Base-by-base conservation (phyloP, 2,113 vertebrate genomes). In the Carettochelys insculpta region DNA sequence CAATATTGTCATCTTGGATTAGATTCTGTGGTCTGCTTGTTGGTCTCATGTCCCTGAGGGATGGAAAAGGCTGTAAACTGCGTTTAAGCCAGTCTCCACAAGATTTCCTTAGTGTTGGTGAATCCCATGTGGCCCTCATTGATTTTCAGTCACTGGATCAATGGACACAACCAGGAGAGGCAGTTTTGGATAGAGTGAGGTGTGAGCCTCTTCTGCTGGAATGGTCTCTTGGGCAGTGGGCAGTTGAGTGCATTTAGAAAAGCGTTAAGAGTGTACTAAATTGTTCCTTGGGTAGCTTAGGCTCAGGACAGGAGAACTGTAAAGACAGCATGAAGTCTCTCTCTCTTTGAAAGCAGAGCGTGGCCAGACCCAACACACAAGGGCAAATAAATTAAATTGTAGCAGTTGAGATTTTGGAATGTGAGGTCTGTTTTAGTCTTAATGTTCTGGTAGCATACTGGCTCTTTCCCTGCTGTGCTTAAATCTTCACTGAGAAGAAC, bases 381-480 rank as follows among this genome's bases (percentile, higher is more conserved):
- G 5, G 58, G n/a, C n/a, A n/a, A n/a, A 86, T 29, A 14, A 34
- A 34, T 14, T 61, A 61, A 34, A 34, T 61, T 61, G 58, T 65
- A n/a, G 58, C 58, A n/a, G 29, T 17, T 65, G 58, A 65, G 58
- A 65, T 65, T 73, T 73, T 41, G 94, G 38, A 52, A 83, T 38
- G 61, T 29, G 45, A 87, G 51, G 48, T n/a, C n/a, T n/a, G n/a
- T n/a, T n/a, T n/a, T n/a, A n/a, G n/a, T n/a, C n/a, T n/a, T n/a
- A n/a, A n/a, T n/a, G n/a, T n/a, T n/a, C n/a, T n/a, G n/a, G n/a
- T 45, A 75, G 14, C 22, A 14, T 48, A 68, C 41, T 25, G n/a
- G 29, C n/a, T 94, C 61, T 90, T 22, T n/a, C n/a, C n/a, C 83
- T 84, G 87, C 58, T 86, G n/a, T 77, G 76, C 71, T 92, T 82